A percentile compares a stretch with the other conserved stretches of the same genome.
These are phyloP conservation scores for Habropoda laboriosa DNA, from an alignment of 1,140 invertebrate species.

Conservation along the genomic window DNA sequence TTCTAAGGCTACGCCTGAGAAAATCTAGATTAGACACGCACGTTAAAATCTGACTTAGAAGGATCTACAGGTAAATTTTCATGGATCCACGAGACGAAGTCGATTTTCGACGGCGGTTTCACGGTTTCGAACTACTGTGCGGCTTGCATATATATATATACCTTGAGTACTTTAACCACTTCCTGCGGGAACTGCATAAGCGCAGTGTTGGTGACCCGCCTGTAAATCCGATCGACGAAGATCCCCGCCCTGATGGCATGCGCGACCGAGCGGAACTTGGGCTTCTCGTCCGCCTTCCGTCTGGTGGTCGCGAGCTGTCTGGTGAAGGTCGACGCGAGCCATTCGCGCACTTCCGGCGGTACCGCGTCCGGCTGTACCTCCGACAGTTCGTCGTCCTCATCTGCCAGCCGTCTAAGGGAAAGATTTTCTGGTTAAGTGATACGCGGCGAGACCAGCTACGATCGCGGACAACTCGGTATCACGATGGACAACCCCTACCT, in stretches of 20 bases:
- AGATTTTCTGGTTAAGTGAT: not conserved
- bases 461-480: constrained; percentile 26
- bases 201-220: constrained; percentile 92
- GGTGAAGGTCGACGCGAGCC: constrained; percentile 99
- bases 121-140: too few species aligned
- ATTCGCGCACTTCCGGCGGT: constrained; percentile 96
- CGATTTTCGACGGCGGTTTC: too few species aligned
- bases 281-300: constrained; percentile 89
- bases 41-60: too few species aligned
- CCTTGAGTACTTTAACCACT: constrained; percentile 94
- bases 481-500: constrained; percentile 53
- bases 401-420: constrained; percentile 86
- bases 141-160: too few species aligned
- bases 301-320: constrained; percentile 90
- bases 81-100: too few species aligned
- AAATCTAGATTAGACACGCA: too few species aligned
- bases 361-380: constrained; percentile 98
- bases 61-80: too few species aligned
- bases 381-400: constrained; percentile 96
- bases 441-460: not conserved
- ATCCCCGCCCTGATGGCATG: constrained; percentile 98
- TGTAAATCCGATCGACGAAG: constrained; percentile 97
- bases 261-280: constrained; percentile 96
- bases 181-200: constrained; percentile 95
- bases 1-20: too few species aligned